These are phyloP conservation scores for Rallus crepitans DNA, from an alignment of 2,797 vertebrate species.

Conservation along the genomic window DNA sequence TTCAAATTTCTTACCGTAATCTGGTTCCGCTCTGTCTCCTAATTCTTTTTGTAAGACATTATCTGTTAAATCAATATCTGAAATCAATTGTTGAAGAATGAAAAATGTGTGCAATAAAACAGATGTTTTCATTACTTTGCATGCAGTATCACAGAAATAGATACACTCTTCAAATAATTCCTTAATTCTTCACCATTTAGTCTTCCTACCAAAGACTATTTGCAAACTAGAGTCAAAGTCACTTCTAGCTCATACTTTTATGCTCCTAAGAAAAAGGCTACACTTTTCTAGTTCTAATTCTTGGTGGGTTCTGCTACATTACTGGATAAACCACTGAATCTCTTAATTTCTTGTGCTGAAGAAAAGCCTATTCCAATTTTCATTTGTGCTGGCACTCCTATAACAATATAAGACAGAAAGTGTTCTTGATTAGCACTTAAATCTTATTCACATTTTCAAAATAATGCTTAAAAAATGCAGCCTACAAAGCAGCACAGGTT, in stretches of 20 bases:
- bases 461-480: not conserved
- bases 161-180: not conserved
- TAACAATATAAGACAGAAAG: not conserved
- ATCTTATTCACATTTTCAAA: not conserved
- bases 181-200: not conserved
- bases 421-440: not conserved
- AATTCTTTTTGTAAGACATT: slow-evolving; percentile 79
- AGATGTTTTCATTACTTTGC: slow-evolving; percentile 21
- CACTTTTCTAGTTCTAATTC: not conserved
- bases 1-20: slow-evolving; percentile 70
- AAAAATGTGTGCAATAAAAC: slow-evolving; percentile 12
- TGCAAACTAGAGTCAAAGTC: not conserved
- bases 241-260: not conserved
- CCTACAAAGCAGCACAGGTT: not conserved
- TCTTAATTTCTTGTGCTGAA: not conserved
- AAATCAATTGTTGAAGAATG: slow-evolving; percentile 47
- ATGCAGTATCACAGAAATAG: not conserved
- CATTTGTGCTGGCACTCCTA: not conserved
- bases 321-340: not conserved
- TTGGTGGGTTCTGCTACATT: not conserved
- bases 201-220: not conserved
- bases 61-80: slow-evolving; percentile 76
- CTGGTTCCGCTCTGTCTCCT: slow-evolving; percentile 65
- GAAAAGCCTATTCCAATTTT: not conserved
- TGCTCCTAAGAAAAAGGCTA: not conserved